Conservation (phyloP, 2,113 vertebrate genomes). For the Spea multiplicata region DNA sequence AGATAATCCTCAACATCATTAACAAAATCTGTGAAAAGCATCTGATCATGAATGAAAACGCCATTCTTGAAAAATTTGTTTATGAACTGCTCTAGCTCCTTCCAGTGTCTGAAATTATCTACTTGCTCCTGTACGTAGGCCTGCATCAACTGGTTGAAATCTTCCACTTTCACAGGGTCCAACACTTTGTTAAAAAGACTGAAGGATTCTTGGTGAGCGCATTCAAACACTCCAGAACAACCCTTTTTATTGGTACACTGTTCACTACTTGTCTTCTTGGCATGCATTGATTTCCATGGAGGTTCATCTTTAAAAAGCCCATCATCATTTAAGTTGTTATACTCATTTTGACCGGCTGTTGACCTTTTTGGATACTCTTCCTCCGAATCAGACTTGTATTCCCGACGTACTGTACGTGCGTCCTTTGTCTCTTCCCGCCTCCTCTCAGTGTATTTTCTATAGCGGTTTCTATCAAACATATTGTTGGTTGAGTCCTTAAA, state of each 20-base stretch:
- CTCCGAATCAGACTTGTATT: constrained; percentile 56
- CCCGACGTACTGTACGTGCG: constrained; percentile 55
- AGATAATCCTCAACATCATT: constrained; percentile 86
- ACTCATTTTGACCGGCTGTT: constrained; percentile 48
- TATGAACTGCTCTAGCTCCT: constrained; percentile 85
- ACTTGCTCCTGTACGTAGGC: constrained; percentile 86
- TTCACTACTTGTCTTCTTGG: constrained; percentile 59
- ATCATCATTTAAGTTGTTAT: constrained; percentile 50
- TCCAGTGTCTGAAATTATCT: constrained; percentile 86
- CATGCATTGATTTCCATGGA: constrained; percentile 56
- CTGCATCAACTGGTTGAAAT: constrained; percentile 82
- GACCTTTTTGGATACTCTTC: constrained; percentile 48
- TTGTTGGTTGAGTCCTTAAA: constrained; percentile 87
- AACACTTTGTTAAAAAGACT: constrained; percentile 79
- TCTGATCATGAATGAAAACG: constrained; percentile 89
- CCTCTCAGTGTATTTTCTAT: constrained; percentile 59
- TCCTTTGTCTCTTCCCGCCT: constrained; percentile 63
- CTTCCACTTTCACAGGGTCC: constrained; percentile 81
- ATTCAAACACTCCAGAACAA: constrained; percentile 79
- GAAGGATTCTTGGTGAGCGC: constrained; percentile 80
- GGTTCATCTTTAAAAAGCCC: constrained; percentile 57
- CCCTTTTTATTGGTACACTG: constrained; percentile 62
- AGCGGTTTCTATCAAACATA: constrained; percentile 78
- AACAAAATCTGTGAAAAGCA: constrained; percentile 93
- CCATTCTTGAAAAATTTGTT: constrained; percentile 85